Evolutionary conservation across 2,113 vertebrate genomes (phyloP), one percentile per base, ranked within the genome.

Genomic region (Amazona vittata): DNA sequence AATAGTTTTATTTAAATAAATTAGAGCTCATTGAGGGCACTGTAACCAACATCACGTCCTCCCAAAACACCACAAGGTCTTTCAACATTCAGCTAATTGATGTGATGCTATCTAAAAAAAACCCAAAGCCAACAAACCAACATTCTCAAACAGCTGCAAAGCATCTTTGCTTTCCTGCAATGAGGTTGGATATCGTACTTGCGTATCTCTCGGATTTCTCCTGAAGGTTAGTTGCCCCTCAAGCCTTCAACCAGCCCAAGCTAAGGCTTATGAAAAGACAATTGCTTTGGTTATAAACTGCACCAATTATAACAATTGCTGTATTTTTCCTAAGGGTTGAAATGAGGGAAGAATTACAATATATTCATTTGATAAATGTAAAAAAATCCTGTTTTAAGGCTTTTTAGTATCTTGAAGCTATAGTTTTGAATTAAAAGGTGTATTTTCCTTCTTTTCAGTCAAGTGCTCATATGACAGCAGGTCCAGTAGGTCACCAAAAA

Each of bases 391-490:
- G 69, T 28, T 62, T 87, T 78, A 52, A 80, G 60, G 76, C 17
- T 91, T 95, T 96, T 94, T 65, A 57, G 55, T 62, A 92, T 57
- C 46, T 83, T 93, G 22, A 64, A 89, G 55, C 75, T 82, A 91
- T 8, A 70, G 24, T 89, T 97, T 95, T 90, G 43, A 90, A 26
- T 29, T 43, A 81, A 69, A 94, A 63, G 10, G 9, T 2, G 1
- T n/a, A 12, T 25, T 76, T 69, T 37, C 17, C 41, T 90, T 46
- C 6, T 90, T 83, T 92, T 57, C n/a, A 70, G 55, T 68, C 57
- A 60, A 64, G 12, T 31, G 26, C 65, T 83, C 28, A 28, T 28
- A 55, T 29, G n/a, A 83, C 24, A 49, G 20, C 7, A 62, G 29
- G 17, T 55, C 8, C 47, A 65, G 20, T 10, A 41, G 1, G 4